phyloP scores from a whole-genome alignment of 2,888 invertebrate genomes.

The Myopa testacea region DNA sequence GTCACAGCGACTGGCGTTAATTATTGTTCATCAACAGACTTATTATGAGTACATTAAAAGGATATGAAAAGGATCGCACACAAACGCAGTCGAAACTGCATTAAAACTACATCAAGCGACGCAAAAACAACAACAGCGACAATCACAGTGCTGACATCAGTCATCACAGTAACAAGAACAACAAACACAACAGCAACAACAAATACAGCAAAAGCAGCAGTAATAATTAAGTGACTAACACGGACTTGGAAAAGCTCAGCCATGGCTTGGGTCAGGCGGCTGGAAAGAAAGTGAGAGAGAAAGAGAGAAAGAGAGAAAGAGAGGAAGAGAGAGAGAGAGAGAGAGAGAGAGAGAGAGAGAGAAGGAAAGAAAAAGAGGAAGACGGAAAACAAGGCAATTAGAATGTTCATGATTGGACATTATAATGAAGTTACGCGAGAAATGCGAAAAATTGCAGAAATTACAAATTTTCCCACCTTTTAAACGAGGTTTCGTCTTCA shows the following conservation, averaged over 20 bases:
- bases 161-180: constrained; percentile 13
- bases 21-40: constrained; percentile 52
- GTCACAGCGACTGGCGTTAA: constrained; percentile 48
- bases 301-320: no score
- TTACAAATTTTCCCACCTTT: neutral
- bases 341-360: neutral
- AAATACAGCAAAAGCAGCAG: no score
- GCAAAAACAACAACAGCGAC: constrained; percentile 17
- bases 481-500: no score
- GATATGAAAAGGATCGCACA: constrained; percentile 46
- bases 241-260: neutral
- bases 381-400: no score
- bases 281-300: neutral
- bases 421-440: neutral
- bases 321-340: neutral
- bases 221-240: constrained; percentile 5
- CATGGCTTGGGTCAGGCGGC: neutral
- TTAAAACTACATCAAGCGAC: constrained; percentile 42
- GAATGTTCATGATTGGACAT: neutral
- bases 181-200: constrained; percentile 11
- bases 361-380: neutral
- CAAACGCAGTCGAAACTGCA: no score
- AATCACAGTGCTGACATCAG: no score
- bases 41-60: constrained; percentile 46
- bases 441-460: constrained; percentile 9